Percentiles rank a stretch among this genome's conserved stretches.
These are phyloP conservation scores for Pyxicephalus adspersus DNA, from an alignment of 2,113 vertebrate species.

Conservation along the genomic window DNA sequence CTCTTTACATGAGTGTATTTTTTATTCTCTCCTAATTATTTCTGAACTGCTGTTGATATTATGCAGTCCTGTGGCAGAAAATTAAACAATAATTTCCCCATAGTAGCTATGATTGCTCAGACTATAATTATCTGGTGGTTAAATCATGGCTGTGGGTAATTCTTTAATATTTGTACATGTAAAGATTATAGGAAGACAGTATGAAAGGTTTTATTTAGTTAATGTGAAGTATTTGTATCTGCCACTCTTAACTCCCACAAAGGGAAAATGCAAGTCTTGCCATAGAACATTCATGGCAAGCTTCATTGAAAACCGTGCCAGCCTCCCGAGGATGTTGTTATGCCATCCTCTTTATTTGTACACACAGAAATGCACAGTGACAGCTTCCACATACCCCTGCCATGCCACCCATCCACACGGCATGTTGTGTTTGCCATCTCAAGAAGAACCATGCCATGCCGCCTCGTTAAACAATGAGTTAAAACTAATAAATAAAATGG, in stretches of 20 bases:
- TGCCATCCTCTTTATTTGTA: slow-evolving; percentile 24
- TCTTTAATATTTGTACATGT: too few species aligned
- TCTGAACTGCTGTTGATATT: too few species aligned
- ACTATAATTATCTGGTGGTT: too few species aligned
- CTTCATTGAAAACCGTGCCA: slow-evolving; percentile 11
- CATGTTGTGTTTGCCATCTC: not conserved
- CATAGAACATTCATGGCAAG: not conserved
- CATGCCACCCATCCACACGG: not conserved
- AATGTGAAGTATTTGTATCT: not conserved
- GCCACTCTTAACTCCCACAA: not conserved
- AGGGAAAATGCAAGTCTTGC: slow-evolving; percentile 1
- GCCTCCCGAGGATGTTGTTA: not conserved
- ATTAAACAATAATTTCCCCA: too few species aligned
- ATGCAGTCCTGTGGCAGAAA: too few species aligned
- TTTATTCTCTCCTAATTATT: too few species aligned
- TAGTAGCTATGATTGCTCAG: too few species aligned
- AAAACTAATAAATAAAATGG: not conserved
- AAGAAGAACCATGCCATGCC: not conserved
- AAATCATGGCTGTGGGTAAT: too few species aligned
- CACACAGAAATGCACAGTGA: not conserved
- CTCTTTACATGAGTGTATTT: too few species aligned
- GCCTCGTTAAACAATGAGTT: slow-evolving; percentile 10
- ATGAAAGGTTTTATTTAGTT: not conserved
- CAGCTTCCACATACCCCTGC: slow-evolving; percentile 7
- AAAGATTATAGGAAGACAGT: too few species aligned